Conservation (phyloP, 2,113 vertebrate genomes). For the Protobothrops flavoviridis region DNA sequence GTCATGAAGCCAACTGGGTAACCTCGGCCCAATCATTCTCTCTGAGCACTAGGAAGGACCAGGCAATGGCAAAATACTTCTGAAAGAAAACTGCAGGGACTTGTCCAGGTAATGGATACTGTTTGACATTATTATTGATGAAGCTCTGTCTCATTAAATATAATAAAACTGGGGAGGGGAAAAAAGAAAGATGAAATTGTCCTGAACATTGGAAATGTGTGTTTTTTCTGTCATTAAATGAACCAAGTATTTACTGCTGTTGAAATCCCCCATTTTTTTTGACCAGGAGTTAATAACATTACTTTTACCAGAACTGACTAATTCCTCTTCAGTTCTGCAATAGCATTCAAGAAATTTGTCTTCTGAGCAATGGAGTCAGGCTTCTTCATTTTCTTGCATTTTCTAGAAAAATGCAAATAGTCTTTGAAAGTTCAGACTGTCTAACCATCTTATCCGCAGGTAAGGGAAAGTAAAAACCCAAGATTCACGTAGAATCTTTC, state of each 20-base stretch:
- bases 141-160: neutral
- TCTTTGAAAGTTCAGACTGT: neutral
- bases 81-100: neutral
- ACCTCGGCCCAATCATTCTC: neutral
- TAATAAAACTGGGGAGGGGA: neutral
- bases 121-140: neutral
- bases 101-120: neutral
- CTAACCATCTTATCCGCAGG: neutral
- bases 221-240: neutral
- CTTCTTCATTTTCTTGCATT: neutral
- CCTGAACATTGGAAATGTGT: neutral
- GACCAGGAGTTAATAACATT: neutral
- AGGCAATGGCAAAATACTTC: neutral
- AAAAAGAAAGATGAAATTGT: neutral
- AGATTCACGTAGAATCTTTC: neutral
- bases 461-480: neutral
- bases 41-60: neutral
- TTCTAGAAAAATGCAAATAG: neutral
- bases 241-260: neutral
- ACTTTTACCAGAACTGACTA: neutral
- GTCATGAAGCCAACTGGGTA: neutral
- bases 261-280: neutral
- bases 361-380: too few species aligned
- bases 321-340: neutral
- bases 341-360: neutral